Conservation (phyloP, 2,888 invertebrate species). For the Gonocerus acuteangulatus region DNA sequence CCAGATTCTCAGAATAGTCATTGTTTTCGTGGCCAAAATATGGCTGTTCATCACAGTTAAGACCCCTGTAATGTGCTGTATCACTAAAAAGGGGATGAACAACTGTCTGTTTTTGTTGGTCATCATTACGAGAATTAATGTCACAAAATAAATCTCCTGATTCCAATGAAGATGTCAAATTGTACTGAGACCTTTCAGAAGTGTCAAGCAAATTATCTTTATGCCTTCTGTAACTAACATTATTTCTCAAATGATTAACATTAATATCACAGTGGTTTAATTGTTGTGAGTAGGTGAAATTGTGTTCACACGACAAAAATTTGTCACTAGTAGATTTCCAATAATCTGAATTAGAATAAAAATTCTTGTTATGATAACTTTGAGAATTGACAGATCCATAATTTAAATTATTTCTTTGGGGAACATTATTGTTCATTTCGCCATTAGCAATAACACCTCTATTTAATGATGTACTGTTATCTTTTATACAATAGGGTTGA, state of each 20-base stretch:
- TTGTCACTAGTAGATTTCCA: constrained; percentile 4
- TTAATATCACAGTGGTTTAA: constrained; percentile 18
- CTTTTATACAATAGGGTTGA: constrained; percentile 15
- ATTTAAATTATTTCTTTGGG: constrained; percentile 14
- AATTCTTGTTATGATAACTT: constrained; percentile 12
- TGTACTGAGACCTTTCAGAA: constrained; percentile 31
- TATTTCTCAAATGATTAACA: constrained; percentile 7
- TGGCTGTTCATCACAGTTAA: neutral
- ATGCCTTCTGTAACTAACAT: neutral
- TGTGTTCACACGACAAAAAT: constrained; percentile 10
- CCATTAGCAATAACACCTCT: neutral
- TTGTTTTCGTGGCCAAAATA: constrained; percentile 15
- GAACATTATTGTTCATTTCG: constrained; percentile 8
- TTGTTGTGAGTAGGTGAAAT: constrained; percentile 1
- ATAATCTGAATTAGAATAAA: neutral
- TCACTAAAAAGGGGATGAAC: constrained; percentile 29
- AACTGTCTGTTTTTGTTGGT: constrained; percentile 26
- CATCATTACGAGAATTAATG: constrained; percentile 29
- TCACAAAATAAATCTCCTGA: constrained; percentile 31
- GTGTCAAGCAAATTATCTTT: constrained; percentile 4
- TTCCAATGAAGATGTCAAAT: constrained; percentile 30
- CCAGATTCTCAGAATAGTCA: constrained; percentile 15
- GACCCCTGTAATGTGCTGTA: neutral
- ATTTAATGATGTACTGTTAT: constrained; percentile 6
- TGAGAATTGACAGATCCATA: neutral